Evolutionary conservation across 2,113 vertebrate species (phyloP), one percentile per base, ranked within the genome.

Genomic region (Megaceryle maxima): DNA sequence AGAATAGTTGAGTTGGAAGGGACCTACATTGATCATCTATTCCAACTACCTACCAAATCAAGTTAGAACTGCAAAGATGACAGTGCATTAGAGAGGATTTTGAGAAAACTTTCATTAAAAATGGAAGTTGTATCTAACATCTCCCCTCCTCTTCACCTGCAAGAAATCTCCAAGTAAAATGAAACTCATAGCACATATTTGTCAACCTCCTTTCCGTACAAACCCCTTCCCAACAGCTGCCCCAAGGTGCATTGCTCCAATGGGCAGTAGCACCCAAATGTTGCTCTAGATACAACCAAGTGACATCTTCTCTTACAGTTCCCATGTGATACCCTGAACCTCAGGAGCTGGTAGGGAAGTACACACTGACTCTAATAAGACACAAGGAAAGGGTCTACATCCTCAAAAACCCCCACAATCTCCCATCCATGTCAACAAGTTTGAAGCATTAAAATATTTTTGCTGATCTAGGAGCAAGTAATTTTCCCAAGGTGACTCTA

Each of bases 301-400:
- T 4, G 28, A 73, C 1, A 2, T 9, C 13, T 67, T 26, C 56
- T 68, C 35, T 43, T 70, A 10, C 4, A 46, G 15, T 7, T 89
- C 22, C 39, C 19, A 10, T 9, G 15, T n/a, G 62, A 62, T 25
- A 37, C 14, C 16, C 41, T 46, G 16, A 81, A 19, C 14, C 35
- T 67, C 28, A 35, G 57, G 13, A 35, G 9, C 43, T 39, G 50
- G 48, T 68, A 35, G 39, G 5, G 20, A 62, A 20, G 48, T 11
- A 19, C 14, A 17, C 10, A 8, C 10, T 56, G 50, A 48, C 3
- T 20, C 3, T 22, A 21, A 26, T 0, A 5, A 1, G 4, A 48
- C 19, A 24, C 4, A 13, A 43, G 35, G 31, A 70, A 55, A 64
- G 11, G 6, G 48, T 37, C 33, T 31, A 48, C 39, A 31, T 62